Evolutionary conservation across 2,797 vertebrate species (phyloP).

Genomic region (Atherinosoma microstoma): DNA sequence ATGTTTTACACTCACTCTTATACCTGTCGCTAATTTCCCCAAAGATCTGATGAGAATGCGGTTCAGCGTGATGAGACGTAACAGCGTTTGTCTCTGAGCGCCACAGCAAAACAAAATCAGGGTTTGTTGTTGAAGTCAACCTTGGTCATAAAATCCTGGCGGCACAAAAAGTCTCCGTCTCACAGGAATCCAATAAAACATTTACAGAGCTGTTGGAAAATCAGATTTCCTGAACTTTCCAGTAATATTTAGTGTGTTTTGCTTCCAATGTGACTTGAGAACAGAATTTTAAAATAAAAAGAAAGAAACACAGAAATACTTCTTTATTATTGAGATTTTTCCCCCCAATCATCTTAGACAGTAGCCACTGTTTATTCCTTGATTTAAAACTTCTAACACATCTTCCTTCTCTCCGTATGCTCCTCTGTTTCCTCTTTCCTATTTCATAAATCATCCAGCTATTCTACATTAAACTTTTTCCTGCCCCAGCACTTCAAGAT

Average conservation of each 20-base stretch:
- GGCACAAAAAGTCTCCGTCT: not conserved
- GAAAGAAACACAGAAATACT: no score
- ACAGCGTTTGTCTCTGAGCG: not conserved
- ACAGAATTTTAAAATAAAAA: not conserved
- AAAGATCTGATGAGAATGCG: not conserved
- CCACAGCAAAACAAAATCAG: not conserved
- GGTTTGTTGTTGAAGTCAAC: not conserved
- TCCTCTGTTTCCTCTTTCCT: not conserved
- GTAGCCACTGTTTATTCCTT: no score
- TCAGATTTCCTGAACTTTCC: not conserved
- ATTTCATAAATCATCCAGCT: no score
- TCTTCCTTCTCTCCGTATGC: not conserved
- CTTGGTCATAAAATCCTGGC: not conserved
- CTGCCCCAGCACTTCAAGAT: no score
- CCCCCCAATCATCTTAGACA: no score
- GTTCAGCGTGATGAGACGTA: constrained; percentile 4
- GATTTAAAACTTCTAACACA: not conserved
- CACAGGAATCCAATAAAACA: not conserved
- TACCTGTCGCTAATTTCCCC: constrained; percentile 23
- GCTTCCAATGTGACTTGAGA: not conserved
- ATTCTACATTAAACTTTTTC: no score
- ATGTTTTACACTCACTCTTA: constrained; percentile 13
- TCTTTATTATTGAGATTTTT: not conserved
- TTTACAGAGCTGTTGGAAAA: not conserved
- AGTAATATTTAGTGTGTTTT: not conserved